Conservation (phyloP, 2,797 vertebrate species). For the Allobates femoralis region DNA sequence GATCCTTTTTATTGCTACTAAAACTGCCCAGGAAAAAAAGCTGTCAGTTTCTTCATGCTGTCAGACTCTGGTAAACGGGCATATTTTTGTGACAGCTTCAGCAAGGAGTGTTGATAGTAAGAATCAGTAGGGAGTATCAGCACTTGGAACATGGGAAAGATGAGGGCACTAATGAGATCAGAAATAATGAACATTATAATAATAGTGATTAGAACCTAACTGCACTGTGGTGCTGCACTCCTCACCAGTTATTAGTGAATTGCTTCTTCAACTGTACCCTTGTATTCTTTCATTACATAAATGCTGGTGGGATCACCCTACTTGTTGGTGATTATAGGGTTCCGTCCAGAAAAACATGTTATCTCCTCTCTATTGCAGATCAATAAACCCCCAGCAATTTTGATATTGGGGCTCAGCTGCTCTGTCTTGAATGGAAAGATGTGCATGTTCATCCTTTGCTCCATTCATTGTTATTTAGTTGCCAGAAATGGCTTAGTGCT, state of each 20-base stretch:
- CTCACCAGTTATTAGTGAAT: background rate
- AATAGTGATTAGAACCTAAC: background rate
- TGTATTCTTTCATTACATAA: background rate
- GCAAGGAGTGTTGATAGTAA: background rate
- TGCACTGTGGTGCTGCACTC: background rate
- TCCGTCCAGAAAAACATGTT: too few species aligned
- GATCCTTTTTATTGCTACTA: constrained; percentile 44
- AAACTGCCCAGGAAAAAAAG: constrained; percentile 26
- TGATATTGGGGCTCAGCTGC: too few species aligned
- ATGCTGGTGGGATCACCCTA: too few species aligned
- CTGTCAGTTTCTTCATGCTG: constrained; percentile 25
- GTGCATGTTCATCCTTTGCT: too few species aligned
- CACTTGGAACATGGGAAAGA: background rate
- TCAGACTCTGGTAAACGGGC: constrained; percentile 25
- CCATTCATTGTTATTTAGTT: too few species aligned
- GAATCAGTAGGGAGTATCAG: background rate
- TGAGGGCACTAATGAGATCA: background rate
- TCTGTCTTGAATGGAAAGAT: too few species aligned
- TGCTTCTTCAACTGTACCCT: background rate
- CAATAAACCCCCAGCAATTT: too few species aligned
- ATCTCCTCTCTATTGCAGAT: too few species aligned
- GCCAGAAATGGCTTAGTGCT: too few species aligned
- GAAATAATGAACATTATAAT: background rate
- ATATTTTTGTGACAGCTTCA: background rate
- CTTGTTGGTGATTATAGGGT: too few species aligned